phyloP scores from a whole-genome alignment of 2,797 vertebrate species.

The Gymnoscopelus microlampas region DNA sequence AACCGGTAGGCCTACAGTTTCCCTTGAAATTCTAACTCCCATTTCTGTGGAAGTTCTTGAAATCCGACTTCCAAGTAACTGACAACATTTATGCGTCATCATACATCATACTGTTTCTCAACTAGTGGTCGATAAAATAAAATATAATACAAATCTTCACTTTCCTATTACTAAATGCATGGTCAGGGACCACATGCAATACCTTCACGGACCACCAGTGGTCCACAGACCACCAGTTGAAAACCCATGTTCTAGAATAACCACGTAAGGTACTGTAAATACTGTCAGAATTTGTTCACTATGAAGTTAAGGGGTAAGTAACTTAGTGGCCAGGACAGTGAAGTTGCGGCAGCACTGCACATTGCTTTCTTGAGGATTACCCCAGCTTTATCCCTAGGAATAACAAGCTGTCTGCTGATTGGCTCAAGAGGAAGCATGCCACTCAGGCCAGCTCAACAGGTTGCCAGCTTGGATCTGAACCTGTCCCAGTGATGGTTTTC shows the following conservation, averaged over 20 bases:
- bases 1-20: too few relatives aligned
- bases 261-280: conserved; percentile 8
- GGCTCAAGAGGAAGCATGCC: conserved; percentile 65
- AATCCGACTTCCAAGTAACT: too few relatives aligned
- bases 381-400: conserved; percentile 66
- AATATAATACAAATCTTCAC: too few relatives aligned
- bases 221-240: too few relatives aligned
- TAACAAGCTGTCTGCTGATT: conserved; percentile 63
- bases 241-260: not conserved
- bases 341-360: conserved; percentile 55
- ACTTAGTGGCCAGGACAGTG: conserved; percentile 27
- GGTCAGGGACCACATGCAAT: too few relatives aligned
- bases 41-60: too few relatives aligned
- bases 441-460: conserved; percentile 68
- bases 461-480: conserved; percentile 62
- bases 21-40: too few relatives aligned
- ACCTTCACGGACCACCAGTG: too few relatives aligned
- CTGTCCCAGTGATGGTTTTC: conserved; percentile 57
- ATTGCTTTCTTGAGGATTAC: conserved; percentile 69
- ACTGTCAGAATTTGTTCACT: not conserved
- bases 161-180: too few relatives aligned
- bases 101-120: too few relatives aligned
- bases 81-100: too few relatives aligned
- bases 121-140: too few relatives aligned
- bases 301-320: conserved; percentile 36